phyloP scores from a whole-genome alignment of 35 echinoderm and acorn worm species.

The Diadema setosum region DNA sequence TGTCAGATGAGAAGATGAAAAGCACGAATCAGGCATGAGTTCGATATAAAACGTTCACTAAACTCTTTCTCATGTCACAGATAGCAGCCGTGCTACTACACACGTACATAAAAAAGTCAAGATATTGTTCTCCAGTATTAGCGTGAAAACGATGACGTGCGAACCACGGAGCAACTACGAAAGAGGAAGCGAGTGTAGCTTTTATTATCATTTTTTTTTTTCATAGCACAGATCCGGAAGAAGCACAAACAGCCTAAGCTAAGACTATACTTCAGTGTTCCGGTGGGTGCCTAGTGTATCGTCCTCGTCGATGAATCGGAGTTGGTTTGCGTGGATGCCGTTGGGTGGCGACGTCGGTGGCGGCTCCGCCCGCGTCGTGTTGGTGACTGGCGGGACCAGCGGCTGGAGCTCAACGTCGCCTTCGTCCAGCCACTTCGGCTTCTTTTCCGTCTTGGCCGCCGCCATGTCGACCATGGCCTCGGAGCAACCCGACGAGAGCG shows the following conservation, averaged over 20 bases:
- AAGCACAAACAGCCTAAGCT: background rate
- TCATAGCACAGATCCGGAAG: background rate
- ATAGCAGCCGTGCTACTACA: no score
- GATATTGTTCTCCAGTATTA: background rate
- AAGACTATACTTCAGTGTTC: conserved; percentile 73
- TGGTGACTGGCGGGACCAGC: conserved; percentile 31
- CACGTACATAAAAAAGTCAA: background rate
- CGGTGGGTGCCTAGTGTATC: conserved; percentile 57
- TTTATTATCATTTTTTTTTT: no score
- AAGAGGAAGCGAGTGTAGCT: no score
- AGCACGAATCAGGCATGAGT: no score
- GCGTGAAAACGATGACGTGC: background rate
- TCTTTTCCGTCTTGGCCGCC: conserved; percentile 45
- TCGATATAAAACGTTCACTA: no score
- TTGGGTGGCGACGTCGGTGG: conserved; percentile 16
- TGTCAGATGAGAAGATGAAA: no score
- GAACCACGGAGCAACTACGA: no score
- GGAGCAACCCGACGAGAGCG: conserved; percentile 80
- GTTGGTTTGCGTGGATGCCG: conserved; percentile 35
- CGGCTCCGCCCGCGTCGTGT: background rate
- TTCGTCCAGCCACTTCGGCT: conserved; percentile 66
- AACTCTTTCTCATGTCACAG: no score
- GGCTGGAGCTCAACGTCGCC: conserved; percentile 74
- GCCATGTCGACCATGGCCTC: conserved; percentile 85
- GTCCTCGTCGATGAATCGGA: conserved; percentile 92